Base-by-base conservation (phyloP, 2,888 invertebrate species). In the Melolontha melolontha region DNA sequence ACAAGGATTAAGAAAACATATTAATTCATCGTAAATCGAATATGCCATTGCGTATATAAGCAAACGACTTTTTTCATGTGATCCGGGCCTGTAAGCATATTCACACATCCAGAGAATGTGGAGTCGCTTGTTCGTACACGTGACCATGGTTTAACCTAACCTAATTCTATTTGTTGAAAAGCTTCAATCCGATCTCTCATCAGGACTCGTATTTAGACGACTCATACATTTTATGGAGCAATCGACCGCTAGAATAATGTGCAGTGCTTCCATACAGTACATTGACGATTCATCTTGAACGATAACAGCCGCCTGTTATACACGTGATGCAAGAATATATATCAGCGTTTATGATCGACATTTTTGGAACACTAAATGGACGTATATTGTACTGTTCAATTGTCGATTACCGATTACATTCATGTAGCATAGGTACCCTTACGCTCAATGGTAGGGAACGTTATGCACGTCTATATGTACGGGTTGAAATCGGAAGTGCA, bases 111-210 rank as follows among this genome's bases (percentile, higher is more conserved):
- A 11, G 29, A 11, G 34, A 47, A 29, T 34, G 59, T 39, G 16
- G 34, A 47, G 34, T 34, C 39, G 34, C 12, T 34, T 47, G 47
- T 16, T 54, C 40, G 14, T 68, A 66, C 71, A 71, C 76, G 76
- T 76, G 75, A 75, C 75, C 71, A 70, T 57, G 71, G 66, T 69
- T 69, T 72, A 73, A 76, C 75, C 72, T 75, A 77, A 77, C 77
- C 77, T 75, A 78, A 78, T 77, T 79, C 76, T 75, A 75, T 76
- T 77, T 76, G 74, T 76, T 75, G 75, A 76, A 77, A 77, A 76
- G 76, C 75, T 75, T 70, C 67, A 73, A 74, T 62, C 72, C 73
- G 75, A 74, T 75, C 77, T 76, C 76, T 76, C 76, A 76, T 76
- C 75, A 75, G 74, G 72, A 67, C 70, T 70, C 68, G 72, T 76